Evolutionary conservation across 2,797 vertebrate genomes (phyloP).

Genomic region (Microctenopoma steveboyesi): DNA sequence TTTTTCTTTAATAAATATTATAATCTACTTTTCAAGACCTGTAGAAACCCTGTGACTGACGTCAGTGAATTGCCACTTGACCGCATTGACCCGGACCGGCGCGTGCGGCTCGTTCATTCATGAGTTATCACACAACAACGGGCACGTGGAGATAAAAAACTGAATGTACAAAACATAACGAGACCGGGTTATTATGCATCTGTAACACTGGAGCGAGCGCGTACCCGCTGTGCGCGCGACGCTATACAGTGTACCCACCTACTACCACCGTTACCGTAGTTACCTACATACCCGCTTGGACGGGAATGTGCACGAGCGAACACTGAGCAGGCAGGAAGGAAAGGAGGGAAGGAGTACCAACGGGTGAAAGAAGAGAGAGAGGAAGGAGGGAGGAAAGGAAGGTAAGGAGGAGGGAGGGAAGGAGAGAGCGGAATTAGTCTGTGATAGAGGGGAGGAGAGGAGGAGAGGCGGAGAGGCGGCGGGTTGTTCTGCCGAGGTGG

Average conservation of each 20-base stretch:
- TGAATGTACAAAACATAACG: background rate
- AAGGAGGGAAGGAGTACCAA: background rate
- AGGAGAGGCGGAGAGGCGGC: slow-evolving; percentile 73
- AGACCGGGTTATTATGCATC: background rate
- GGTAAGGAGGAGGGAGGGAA: slow-evolving; percentile 45
- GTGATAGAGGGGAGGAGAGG: slow-evolving; percentile 68
- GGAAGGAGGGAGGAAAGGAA: slow-evolving; percentile 18
- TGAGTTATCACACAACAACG: slow-evolving; percentile 13
- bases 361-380: slow-evolving; percentile 24
- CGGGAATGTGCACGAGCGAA: slow-evolving; percentile 41
- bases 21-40: background rate
- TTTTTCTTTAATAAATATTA: too few relatives aligned
- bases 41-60: slow-evolving; percentile 10
- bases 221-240: slow-evolving; percentile 29
- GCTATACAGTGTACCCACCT: slow-evolving; percentile 17
- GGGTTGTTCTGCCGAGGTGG: slow-evolving; percentile 80
- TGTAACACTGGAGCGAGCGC: slow-evolving; percentile 24
- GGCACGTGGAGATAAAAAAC: slow-evolving; percentile 23
- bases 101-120: slow-evolving; percentile 38
- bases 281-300: slow-evolving; percentile 54
- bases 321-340: slow-evolving; percentile 20
- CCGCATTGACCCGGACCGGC: slow-evolving; percentile 35
- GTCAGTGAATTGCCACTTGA: slow-evolving; percentile 38
- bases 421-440: slow-evolving; percentile 59
- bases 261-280: slow-evolving; percentile 56